Evolutionary conservation across 2,797 vertebrate genomes (phyloP).

Genomic region (Trachops cirrhosus): DNA sequence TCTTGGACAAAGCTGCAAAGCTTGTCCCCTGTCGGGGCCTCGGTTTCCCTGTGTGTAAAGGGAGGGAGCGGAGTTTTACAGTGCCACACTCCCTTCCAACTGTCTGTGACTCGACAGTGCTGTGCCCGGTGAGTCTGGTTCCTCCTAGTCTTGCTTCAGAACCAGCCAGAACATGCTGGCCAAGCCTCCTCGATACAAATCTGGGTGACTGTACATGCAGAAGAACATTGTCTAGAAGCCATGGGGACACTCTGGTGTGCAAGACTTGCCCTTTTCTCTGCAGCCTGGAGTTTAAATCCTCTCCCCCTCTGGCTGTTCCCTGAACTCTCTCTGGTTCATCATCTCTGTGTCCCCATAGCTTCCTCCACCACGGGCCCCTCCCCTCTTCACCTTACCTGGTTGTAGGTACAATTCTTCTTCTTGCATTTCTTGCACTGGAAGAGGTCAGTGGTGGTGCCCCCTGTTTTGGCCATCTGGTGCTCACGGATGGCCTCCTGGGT

Average conservation of each 20-base stretch:
- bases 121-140: not conserved
- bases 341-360: fast-evolving
- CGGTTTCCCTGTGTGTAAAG: not conserved
- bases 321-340: not conserved
- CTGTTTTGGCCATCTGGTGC: conserved; percentile 98
- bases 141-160: not conserved
- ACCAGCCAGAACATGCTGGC: not conserved
- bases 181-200: not conserved
- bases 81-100: not conserved
- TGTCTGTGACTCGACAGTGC: not conserved
- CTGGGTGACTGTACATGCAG: not conserved
- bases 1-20: not conserved
- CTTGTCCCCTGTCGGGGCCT: not conserved
- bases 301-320: no score
- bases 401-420: conserved; percentile 98
- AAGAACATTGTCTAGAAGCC: not conserved
- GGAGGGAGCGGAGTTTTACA: not conserved
- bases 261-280: not conserved
- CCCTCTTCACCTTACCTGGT: conserved; percentile 87
- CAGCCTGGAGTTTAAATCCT: not conserved
- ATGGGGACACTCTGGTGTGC: not conserved
- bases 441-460: conserved; percentile 94
- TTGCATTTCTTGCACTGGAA: conserved; percentile 96
- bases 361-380: fast-evolving
- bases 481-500: conserved; percentile 98